Percentiles rank a stretch among this genome's conserved stretches.
Evolutionary conservation across 2,888 invertebrate genomes (phyloP).

Genomic region (Heliconius ethilla): DNA sequence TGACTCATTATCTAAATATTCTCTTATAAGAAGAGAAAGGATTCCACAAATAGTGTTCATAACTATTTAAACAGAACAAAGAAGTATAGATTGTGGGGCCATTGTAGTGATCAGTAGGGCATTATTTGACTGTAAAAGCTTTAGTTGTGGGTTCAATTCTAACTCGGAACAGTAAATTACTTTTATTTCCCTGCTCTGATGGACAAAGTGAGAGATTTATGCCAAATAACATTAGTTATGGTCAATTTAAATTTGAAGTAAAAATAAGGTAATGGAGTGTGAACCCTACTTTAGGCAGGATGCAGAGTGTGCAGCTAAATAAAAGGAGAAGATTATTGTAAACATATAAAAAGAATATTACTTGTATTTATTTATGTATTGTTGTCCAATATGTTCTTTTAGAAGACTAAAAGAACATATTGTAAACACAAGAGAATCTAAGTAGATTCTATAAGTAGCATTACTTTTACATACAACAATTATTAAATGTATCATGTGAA

Average conservation of each 20-base stretch:
- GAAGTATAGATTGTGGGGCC: background rate
- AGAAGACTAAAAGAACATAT: background rate
- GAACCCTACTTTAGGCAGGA: background rate
- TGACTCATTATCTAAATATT: constrained; percentile 3
- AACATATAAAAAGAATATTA: background rate
- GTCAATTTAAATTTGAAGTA: background rate
- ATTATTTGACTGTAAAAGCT: background rate
- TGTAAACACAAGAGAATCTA: background rate
- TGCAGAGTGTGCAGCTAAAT: background rate
- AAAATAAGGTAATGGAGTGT: background rate
- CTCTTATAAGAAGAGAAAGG: background rate
- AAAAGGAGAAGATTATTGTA: background rate
- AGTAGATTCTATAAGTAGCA: background rate
- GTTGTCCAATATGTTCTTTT: background rate
- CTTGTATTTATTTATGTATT: background rate
- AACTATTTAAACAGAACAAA: constrained; percentile 8
- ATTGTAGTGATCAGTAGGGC: background rate
- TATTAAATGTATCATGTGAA: background rate
- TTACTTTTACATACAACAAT: background rate
- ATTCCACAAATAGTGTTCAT: background rate
- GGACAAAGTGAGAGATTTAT: background rate
- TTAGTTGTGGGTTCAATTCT: background rate
- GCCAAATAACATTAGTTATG: background rate
- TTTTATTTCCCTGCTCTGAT: background rate
- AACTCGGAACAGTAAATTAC: background rate